Evolutionary conservation across 2,113 vertebrate genomes (phyloP).

Genomic region (Phodopus roborovskii): DNA sequence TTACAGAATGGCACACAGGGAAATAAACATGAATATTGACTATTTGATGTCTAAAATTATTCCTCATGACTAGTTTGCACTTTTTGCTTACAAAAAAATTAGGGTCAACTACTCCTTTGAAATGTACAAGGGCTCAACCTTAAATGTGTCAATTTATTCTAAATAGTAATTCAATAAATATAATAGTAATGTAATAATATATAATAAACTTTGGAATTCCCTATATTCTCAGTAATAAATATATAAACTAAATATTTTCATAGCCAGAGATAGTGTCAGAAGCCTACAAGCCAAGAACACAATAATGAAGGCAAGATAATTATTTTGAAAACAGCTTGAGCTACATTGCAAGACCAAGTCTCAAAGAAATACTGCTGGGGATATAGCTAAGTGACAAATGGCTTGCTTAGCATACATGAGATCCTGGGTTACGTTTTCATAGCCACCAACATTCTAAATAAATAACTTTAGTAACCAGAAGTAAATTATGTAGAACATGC

Average conservation of each 20-base stretch:
- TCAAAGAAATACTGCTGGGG: background rate
- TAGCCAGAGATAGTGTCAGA: background rate
- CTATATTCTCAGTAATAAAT: slow-evolving; percentile 81
- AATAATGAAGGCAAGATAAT: background rate
- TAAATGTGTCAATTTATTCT: slow-evolving; percentile 78
- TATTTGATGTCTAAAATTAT: slow-evolving; percentile 80
- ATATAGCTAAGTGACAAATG: background rate
- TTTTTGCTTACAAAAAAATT: slow-evolving; percentile 70
- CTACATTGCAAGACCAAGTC: background rate
- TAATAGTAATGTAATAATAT: background rate
- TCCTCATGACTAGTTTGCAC: slow-evolving; percentile 68
- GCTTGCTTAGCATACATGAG: background rate
- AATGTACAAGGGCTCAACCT: slow-evolving; percentile 68
- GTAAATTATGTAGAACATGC: slow-evolving; percentile 67
- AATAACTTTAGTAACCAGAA: slow-evolving; percentile 78
- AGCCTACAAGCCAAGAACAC: background rate
- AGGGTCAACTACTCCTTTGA: slow-evolving; percentile 74
- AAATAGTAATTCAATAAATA: slow-evolving; percentile 80
- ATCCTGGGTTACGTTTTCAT: background rate
- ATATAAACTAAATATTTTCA: slow-evolving; percentile 76
- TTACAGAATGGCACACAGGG: background rate
- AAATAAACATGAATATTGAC: slow-evolving; percentile 67
- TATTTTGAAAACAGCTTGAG: background rate
- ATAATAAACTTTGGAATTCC: slow-evolving; percentile 79
- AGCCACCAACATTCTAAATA: slow-evolving; percentile 65